These are phyloP conservation scores for Sebastes trivittatus DNA, from an alignment of 2,797 vertebrate genomes.

Conservation along the genomic window DNA sequence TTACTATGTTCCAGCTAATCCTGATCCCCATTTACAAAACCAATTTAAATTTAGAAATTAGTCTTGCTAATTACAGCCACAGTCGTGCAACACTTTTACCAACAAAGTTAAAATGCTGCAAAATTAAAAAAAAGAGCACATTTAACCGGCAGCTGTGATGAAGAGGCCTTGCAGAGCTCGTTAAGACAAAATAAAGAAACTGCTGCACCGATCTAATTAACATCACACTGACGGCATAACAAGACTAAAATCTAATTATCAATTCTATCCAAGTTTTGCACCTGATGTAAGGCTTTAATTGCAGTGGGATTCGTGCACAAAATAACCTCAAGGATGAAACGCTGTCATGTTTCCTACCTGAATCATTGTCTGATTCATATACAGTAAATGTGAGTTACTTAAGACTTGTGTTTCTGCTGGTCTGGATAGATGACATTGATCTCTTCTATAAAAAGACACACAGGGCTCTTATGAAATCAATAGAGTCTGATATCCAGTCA, in stretches of 20 bases:
- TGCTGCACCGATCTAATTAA: slow-evolving; percentile 5
- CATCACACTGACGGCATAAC: not conserved
- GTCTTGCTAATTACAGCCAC: not conserved
- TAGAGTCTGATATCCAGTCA: slow-evolving; percentile 2
- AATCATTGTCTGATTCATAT: not conserved
- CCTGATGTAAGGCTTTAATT: not conserved
- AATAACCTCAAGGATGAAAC: not conserved
- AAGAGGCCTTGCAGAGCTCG: not conserved
- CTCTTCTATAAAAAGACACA: not conserved
- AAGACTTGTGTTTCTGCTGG: not conserved
- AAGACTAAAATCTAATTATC: not conserved
- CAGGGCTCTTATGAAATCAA: not conserved
- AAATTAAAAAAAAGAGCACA: not conserved
- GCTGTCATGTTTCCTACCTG: not conserved
- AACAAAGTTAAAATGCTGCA: not conserved
- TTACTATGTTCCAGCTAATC: not conserved
- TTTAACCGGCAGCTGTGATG: slow-evolving; percentile 1
- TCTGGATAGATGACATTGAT: slow-evolving; percentile 1
- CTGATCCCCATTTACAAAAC: not conserved
- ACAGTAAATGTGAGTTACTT: not conserved
- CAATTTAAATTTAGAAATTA: slow-evolving; percentile 5
- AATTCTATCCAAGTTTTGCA: not conserved
- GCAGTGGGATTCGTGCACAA: not conserved
- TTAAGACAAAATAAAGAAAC: not conserved
- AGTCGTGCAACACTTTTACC: not conserved